These are phyloP conservation scores for Laspeyria flexula DNA, from an alignment of 2,888 invertebrate species.

Conservation along the genomic window DNA sequence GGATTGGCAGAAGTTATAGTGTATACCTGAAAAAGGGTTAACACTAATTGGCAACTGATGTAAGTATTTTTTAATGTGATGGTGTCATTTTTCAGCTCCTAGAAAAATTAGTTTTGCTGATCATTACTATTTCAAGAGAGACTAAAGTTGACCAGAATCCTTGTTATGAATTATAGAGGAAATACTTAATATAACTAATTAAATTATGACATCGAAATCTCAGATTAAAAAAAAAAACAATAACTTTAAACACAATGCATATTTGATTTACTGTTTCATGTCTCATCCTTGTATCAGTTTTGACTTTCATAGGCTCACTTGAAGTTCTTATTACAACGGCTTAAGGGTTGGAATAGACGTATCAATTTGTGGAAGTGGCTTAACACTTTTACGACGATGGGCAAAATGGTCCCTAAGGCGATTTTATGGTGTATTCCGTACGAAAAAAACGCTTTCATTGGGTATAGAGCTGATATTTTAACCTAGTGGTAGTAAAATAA, in stretches of 20 bases:
- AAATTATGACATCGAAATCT: too few relatives aligned
- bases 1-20: too few relatives aligned
- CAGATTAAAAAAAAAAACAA: not conserved
- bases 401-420: constrained; percentile 47
- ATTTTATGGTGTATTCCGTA: constrained; percentile 47
- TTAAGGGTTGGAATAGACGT: constrained; percentile 49
- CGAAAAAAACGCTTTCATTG: constrained; percentile 44
- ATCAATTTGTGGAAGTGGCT: constrained; percentile 50
- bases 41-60: too few relatives aligned
- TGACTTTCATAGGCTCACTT: constrained; percentile 18
- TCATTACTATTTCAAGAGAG: too few relatives aligned
- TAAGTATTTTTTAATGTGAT: too few relatives aligned
- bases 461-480: constrained; percentile 30
- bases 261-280: constrained; percentile 23
- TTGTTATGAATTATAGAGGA: too few relatives aligned
- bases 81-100: too few relatives aligned
- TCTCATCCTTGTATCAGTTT: constrained; percentile 16
- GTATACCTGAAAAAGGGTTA: too few relatives aligned
- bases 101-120: too few relatives aligned
- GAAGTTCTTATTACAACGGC: constrained; percentile 43
- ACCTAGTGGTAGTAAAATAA: constrained; percentile 20
- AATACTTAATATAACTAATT: too few relatives aligned
- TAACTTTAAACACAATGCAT: not conserved
- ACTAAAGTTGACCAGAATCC: too few relatives aligned
- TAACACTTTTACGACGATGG: constrained; percentile 42